These are phyloP conservation scores for Holacanthus passer DNA, from an alignment of 2,113 vertebrate species.

Conservation along the genomic window DNA sequence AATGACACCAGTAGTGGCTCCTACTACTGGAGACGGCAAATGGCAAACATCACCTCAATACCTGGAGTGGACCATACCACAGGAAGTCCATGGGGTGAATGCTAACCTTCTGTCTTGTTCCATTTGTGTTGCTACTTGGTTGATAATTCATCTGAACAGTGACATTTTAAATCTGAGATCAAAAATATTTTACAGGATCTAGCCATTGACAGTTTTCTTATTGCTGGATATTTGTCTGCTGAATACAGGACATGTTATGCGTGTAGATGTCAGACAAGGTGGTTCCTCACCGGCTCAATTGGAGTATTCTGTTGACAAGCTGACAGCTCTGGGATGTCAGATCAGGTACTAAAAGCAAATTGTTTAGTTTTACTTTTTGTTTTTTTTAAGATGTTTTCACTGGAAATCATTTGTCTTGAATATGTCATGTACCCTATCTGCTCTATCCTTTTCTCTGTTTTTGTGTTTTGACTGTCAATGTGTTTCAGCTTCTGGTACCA, in stretches of 20 bases:
- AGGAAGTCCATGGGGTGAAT: slow-evolving; percentile 74
- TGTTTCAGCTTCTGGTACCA: slow-evolving; percentile 85
- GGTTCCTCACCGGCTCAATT: slow-evolving; percentile 33
- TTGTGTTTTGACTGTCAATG: slow-evolving; percentile 22
- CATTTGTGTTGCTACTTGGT: background rate
- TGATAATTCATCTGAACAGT: background rate
- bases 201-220: background rate
- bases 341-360: slow-evolving; percentile 70
- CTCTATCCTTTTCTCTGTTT: background rate
- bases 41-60: slow-evolving; percentile 75
- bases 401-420: background rate
- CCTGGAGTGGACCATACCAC: slow-evolving; percentile 83
- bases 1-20: slow-evolving; percentile 31
- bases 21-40: slow-evolving; percentile 73
- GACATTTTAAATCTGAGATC: background rate
- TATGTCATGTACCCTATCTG: background rate
- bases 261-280: slow-evolving; percentile 34
- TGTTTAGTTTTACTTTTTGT: background rate
- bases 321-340: slow-evolving; percentile 77
- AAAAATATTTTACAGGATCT: background rate
- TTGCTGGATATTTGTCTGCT: slow-evolving; percentile 18
- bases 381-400: background rate
- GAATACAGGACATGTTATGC: slow-evolving; percentile 81
- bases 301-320: slow-evolving; percentile 60
- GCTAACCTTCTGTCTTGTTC: background rate